Base-by-base conservation (phyloP, 2,888 invertebrate genomes). In the Drosophila longiperda region DNA sequence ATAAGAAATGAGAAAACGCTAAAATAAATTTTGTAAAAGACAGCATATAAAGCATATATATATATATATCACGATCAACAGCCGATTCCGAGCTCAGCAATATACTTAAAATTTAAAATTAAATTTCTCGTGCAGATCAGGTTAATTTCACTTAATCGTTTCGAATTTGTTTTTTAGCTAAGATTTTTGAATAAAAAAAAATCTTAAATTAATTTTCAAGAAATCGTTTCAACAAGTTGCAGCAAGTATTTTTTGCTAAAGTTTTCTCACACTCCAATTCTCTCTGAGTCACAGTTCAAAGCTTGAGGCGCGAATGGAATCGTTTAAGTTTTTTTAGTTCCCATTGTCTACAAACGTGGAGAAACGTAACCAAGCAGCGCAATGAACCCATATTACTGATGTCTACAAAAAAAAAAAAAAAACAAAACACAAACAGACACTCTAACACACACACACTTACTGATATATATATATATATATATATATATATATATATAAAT, bases 381-480 rank as follows among this genome's bases (percentile, higher is more conserved):
- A 57, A 48, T 58, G 36, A 61, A 60, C 55, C 42, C 45, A 57
- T 11, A 61, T 71, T 29, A 0, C 29, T 5, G 29, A 29, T 29
- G 29, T 29, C 29, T 29, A 29, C 29, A 29, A 0, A 26, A 26
- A 26, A 26, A 26, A 3, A 3, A 26, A 26, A 26, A 26, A 26
- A 26, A 26, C 2, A 29, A 29, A 29, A 29, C 20, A 40, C 32
- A 49, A 40, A 23, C 23, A 57, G 26, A 42, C 23, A 58, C 33
- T 48, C 52, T 55, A 49, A 42, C 50, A 33, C 29, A 49, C 34
- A 53, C 34, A 66, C 48, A 52, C 48, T 29, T 15, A 60, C 54
- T 60, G 32, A 45, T 23, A 57, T 32, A 68, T 40, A 58, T 45
- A 38, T 50, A 34, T 23, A 23, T 23, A 23, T 40, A 29, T 29